Evolutionary conservation across 2,888 invertebrate species (phyloP).

Genomic region (Tiliacea citrago): DNA sequence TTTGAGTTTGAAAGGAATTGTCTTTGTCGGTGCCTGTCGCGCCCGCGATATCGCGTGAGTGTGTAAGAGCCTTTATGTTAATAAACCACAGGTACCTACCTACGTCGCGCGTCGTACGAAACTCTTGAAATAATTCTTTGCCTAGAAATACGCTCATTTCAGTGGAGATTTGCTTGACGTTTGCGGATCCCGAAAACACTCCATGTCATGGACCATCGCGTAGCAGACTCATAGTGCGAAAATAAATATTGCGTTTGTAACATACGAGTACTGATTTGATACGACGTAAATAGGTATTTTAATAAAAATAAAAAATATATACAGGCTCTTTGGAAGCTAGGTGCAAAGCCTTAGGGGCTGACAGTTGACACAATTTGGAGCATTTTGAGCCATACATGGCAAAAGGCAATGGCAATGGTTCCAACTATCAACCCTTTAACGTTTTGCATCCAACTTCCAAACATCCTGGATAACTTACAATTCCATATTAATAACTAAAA

Average conservation of each 20-base stretch:
- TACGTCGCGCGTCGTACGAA: not conserved
- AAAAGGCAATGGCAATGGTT: too few relatives aligned
- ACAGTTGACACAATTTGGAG: not conserved
- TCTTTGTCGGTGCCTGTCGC: too few relatives aligned
- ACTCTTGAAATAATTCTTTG: not conserved
- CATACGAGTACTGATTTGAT: slow-evolving; percentile 3
- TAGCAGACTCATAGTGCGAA: slow-evolving; percentile 67
- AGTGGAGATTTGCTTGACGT: not conserved
- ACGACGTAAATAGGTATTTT: not conserved
- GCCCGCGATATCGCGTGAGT: too few relatives aligned
- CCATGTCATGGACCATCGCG: slow-evolving; percentile 59
- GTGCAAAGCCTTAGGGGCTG: too few relatives aligned
- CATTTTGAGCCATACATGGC: too few relatives aligned
- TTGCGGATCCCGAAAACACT: slow-evolving; percentile 41
- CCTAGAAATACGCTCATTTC: not conserved
- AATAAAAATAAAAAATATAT: too few relatives aligned
- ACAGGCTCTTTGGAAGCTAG: too few relatives aligned
- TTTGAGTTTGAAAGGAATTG: too few relatives aligned
- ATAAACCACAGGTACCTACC: not conserved
- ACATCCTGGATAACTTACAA: not conserved
- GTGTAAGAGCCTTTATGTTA: too few relatives aligned
- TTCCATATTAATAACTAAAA: not conserved
- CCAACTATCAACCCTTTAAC: too few relatives aligned
- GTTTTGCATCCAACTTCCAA: too few relatives aligned
- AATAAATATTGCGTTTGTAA: slow-evolving; percentile 73